Conservation (phyloP, 37 sponge, comb jelly and placozoan species). For the Petrosia ficiformis region DNA sequence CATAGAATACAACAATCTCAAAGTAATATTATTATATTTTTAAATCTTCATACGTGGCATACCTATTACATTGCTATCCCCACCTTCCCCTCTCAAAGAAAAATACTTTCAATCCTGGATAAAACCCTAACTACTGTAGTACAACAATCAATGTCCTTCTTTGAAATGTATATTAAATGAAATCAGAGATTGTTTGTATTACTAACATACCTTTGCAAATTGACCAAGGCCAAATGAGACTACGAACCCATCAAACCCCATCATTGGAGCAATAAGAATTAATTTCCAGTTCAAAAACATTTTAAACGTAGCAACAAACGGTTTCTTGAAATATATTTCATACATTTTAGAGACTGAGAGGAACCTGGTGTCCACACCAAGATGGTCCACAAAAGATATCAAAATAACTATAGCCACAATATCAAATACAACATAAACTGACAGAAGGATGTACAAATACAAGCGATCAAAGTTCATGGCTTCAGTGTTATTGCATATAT, state of each 20-base stretch:
- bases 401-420: conserved; percentile 10
- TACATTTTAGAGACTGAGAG: neutral
- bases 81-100: too few relatives aligned
- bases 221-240: conserved; percentile 25
- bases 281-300: conserved; percentile 21
- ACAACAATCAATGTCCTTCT: too few relatives aligned
- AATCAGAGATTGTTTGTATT: too few relatives aligned
- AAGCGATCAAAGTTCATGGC: neutral
- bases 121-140: too few relatives aligned
- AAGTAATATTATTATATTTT: too few relatives aligned
- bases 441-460: conserved; percentile 27
- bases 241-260: conserved; percentile 21
- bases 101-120: too few relatives aligned
- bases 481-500: neutral
- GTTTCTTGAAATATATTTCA: conserved; percentile 14
- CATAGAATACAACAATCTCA: too few relatives aligned
- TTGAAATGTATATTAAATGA: too few relatives aligned
- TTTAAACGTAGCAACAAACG: conserved; percentile 15
- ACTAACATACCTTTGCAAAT: conserved; percentile 36
- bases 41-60: too few relatives aligned
- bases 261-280: conserved; percentile 24
- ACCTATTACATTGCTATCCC: too few relatives aligned
- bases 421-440: conserved; percentile 32
- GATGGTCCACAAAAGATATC: conserved; percentile 10
- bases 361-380: neutral